A percentile compares a stretch with the other conserved stretches of the same genome.
Conservation (phyloP, 2,888 invertebrate genomes). For the Cephus pygmeus region DNA sequence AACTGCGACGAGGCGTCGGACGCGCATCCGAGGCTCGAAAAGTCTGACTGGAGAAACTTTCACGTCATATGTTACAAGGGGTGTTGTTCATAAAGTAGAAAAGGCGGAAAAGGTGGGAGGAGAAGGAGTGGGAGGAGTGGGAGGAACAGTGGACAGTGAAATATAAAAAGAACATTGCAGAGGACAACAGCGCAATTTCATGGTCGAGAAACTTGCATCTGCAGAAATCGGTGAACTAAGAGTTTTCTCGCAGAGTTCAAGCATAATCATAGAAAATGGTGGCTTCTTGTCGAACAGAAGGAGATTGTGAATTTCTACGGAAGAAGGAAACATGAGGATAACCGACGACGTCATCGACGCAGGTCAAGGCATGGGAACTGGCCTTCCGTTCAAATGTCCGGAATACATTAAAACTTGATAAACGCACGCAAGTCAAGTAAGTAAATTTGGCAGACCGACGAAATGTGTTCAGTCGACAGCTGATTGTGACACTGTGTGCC, state of each 20-base stretch:
- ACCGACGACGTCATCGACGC: neutral
- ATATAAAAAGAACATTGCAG: neutral
- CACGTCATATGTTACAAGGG: neutral
- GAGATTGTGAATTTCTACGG: too few relatives aligned
- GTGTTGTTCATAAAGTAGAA: neutral
- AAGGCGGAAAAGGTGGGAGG: neutral
- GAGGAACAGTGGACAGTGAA: neutral
- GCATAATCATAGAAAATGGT: conserved; percentile 1
- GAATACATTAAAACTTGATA: too few relatives aligned
- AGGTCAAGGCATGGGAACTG: neutral
- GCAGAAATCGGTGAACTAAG: neutral
- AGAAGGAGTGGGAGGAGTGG: neutral
- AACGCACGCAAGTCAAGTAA: too few relatives aligned
- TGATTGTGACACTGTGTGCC: too few relatives aligned
- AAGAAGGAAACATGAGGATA: neutral
- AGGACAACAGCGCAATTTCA: neutral
- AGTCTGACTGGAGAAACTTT: neutral
- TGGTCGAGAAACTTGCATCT: neutral
- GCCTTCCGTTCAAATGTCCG: neutral
- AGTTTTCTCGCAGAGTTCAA: neutral
- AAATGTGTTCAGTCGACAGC: too few relatives aligned
- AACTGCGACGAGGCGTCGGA: neutral
- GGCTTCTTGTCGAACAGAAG: neutral
- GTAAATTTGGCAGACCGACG: too few relatives aligned
- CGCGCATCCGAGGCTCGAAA: neutral